Conservation (phyloP, 2,113 vertebrate genomes). For the Chionomys nivalis region DNA sequence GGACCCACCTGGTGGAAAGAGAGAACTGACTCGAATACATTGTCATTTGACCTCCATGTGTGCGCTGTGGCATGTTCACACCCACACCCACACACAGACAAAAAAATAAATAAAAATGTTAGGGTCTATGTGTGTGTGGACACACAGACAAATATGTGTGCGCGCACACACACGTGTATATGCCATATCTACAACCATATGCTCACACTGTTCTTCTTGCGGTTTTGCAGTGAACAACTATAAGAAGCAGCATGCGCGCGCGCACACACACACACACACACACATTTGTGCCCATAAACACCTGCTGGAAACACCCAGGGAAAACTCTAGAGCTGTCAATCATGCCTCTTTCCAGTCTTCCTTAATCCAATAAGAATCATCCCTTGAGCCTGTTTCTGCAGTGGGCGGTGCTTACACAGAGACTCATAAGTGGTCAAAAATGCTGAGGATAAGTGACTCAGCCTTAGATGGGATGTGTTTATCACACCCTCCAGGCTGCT, state of each 20-base stretch:
- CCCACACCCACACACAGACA: neutral
- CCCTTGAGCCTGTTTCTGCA: neutral
- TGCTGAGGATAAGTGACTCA: neutral
- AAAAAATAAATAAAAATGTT: neutral
- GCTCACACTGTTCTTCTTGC: too few species aligned
- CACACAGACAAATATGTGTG: neutral
- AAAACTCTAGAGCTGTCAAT: rapidly evolving
- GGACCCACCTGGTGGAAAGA: neutral
- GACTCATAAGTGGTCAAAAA: neutral
- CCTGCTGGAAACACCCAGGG: rapidly evolving
- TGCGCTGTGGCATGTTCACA: neutral
- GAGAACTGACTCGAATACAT: neutral
- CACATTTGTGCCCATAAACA: neutral
- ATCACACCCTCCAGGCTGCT: neutral
- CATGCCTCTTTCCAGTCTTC: neutral
- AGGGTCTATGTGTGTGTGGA: neutral
- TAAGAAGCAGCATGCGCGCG: rapidly evolving
- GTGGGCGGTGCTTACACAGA: neutral
- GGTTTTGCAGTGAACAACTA: neutral
- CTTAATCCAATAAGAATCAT: neutral
- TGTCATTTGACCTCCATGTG: neutral
- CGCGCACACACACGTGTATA: neutral
- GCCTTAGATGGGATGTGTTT: neutral
- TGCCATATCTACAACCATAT: neutral
- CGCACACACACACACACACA: neutral